phyloP scores from a whole-genome alignment of 2,888 invertebrate genomes.

The Celastrina argiolus region DNA sequence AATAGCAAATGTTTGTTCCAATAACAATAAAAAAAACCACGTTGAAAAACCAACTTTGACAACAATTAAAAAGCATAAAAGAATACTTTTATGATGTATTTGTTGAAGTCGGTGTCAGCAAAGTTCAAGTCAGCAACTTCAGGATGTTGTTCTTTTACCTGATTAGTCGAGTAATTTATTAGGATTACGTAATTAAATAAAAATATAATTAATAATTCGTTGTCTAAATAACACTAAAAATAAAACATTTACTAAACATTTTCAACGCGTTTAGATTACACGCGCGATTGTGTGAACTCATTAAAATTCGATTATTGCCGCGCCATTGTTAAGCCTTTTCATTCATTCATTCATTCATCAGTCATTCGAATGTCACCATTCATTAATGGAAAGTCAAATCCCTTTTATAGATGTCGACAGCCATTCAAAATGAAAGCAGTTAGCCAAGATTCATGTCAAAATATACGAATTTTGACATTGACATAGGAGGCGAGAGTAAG shows the following conservation, averaged over 20 bases:
- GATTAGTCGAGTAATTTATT: too few relatives aligned
- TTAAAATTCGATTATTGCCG: constrained; percentile 7
- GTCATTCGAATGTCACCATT: constrained; percentile 8
- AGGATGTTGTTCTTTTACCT: too few relatives aligned
- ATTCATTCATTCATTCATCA: constrained; percentile 2
- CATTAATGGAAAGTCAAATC: constrained; percentile 10
- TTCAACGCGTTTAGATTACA: not conserved
- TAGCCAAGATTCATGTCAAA: not conserved
- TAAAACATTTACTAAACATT: not conserved
- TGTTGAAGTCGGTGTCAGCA: too few relatives aligned
- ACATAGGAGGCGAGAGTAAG: too few relatives aligned
- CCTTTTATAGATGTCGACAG: not conserved
- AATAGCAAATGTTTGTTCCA: not conserved
- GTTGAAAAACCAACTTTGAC: not conserved
- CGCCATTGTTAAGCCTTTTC: not conserved
- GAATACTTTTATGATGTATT: too few relatives aligned
- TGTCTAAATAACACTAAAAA: too few relatives aligned
- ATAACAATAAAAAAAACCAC: not conserved
- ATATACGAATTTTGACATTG: not conserved
- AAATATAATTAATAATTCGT: too few relatives aligned
- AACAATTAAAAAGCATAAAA: too few relatives aligned
- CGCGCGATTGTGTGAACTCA: not conserved
- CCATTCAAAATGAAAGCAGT: not conserved
- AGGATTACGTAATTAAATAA: too few relatives aligned
- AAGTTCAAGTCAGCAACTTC: too few relatives aligned